phyloP scores from a whole-genome alignment of 2,797 vertebrate species.

The Scarus forsteni region DNA sequence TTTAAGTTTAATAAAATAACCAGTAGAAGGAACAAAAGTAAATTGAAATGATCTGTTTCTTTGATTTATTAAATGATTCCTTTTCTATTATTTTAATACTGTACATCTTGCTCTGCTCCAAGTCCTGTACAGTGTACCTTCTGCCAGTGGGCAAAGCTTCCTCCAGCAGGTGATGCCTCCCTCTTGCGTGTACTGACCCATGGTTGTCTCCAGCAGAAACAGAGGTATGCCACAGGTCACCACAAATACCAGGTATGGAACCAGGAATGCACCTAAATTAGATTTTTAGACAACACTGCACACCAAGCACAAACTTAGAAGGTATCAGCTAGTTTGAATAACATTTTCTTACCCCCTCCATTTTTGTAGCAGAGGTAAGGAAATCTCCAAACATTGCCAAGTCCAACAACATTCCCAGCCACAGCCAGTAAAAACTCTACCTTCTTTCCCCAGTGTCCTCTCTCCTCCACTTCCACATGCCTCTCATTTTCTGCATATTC shows the following conservation, averaged over 20 bases:
- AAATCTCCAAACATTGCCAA: conserved; percentile 85
- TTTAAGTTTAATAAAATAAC: neutral
- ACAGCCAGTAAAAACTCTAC: conserved; percentile 82
- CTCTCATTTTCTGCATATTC: neutral
- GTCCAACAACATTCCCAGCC: conserved; percentile 79
- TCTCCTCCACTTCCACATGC: conserved; percentile 57
- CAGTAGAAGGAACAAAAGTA: neutral
- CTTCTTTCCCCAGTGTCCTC: conserved; percentile 82
- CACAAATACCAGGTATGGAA: conserved; percentile 83
- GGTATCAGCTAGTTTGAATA: neutral
- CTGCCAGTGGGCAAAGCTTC: conserved; percentile 79
- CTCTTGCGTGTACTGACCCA: conserved; percentile 83
- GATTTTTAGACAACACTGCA: neutral
- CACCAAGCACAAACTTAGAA: conserved; percentile 46
- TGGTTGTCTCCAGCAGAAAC: conserved; percentile 80
- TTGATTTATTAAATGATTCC: neutral
- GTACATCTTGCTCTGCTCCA: neutral
- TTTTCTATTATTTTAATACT: neutral
- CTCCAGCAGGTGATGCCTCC: conserved; percentile 82
- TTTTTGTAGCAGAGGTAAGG: conserved; percentile 87
- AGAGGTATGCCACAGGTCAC: conserved; percentile 80
- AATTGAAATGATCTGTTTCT: neutral
- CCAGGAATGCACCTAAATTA: conserved; percentile 81
- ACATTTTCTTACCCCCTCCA: conserved; percentile 79
- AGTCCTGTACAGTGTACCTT: conserved; percentile 62